Conservation (phyloP, 1,140 invertebrate species). For the Cataglyphis hispanica region DNA sequence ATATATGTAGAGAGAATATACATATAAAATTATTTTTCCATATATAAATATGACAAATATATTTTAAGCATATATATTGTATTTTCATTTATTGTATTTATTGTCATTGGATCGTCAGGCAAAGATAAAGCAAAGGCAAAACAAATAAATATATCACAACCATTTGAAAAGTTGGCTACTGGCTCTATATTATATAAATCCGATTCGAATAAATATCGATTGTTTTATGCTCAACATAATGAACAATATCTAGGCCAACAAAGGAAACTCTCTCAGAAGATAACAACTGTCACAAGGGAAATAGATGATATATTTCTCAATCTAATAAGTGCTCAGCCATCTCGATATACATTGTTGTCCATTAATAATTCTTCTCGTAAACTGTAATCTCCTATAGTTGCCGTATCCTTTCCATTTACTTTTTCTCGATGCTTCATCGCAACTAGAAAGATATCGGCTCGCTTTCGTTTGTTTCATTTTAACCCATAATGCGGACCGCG, state of each 20-base stretch:
- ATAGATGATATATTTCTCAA: background rate
- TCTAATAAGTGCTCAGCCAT: slow-evolving; percentile 10
- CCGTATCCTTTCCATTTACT: background rate
- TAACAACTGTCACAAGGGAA: background rate
- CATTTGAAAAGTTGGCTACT: background rate
- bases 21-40: too few relatives aligned
- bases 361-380: slow-evolving; percentile 51
- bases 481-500: slow-evolving; percentile 18
- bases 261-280: background rate
- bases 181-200: background rate
- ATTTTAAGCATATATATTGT: too few relatives aligned
- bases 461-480: slow-evolving; percentile 29
- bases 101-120: too few relatives aligned
- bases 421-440: background rate
- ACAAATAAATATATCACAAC: background rate
- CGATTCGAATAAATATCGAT: background rate
- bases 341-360: background rate
- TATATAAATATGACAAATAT: too few relatives aligned
- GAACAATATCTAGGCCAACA: background rate
- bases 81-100: too few relatives aligned
- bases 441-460: background rate
- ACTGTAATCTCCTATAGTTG: background rate
- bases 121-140: too few relatives aligned
- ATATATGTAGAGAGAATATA: too few relatives aligned
- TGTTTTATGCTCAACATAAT: background rate